Base-by-base conservation (phyloP, 2,797 vertebrate species). In the Eurystomus glaucurus region DNA sequence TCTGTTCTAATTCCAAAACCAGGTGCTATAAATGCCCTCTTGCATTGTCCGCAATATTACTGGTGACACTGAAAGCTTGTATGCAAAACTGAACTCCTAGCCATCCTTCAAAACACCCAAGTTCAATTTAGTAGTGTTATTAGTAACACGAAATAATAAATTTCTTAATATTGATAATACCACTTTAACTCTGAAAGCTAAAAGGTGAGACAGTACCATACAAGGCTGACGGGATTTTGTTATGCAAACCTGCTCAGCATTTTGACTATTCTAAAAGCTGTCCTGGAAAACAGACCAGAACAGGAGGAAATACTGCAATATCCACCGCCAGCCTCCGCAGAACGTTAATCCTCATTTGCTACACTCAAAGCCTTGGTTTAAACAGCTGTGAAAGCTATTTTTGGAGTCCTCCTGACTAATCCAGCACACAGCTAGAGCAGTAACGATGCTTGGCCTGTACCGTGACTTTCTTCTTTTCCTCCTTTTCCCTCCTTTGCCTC, bases 311-410 rank as follows among this genome's bases (percentile, higher is more conserved):
- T 33, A 70, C 58, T 68, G 82, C 57, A 93, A 76, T 50, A 94
- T 31, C 89, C 86, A 71, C 90, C 60, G 39, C 51, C 77, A 78
- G 78, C 45, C 82, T 68, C 82, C 75, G 90, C 89, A 89, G 77
- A 93, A 91, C 31, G 61, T 62, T 93, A 96, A 97, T 96, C 82
- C 81, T 90, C 58, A 3, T 66, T 83, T 74, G 51, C 69, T 55
- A 51, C 64, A 80, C 68, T 48, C 54, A 93, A 95, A 92, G 76
- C 74, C 76, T 80, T 71, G 41, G 85, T 86, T 94, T 62, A 95
- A 93, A 91, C 81, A 94, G 78, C 60, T 81, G 57, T 35, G 39
- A 68, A 89, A 96, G 43, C 81, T 97, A 97, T 97, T 96, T 97
- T 95, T 93, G 37, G 91, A 96, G 85, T 70, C n/a, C 15, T 65